Conservation (phyloP, 2,797 vertebrate species). For the Poliocrania exsul region DNA sequence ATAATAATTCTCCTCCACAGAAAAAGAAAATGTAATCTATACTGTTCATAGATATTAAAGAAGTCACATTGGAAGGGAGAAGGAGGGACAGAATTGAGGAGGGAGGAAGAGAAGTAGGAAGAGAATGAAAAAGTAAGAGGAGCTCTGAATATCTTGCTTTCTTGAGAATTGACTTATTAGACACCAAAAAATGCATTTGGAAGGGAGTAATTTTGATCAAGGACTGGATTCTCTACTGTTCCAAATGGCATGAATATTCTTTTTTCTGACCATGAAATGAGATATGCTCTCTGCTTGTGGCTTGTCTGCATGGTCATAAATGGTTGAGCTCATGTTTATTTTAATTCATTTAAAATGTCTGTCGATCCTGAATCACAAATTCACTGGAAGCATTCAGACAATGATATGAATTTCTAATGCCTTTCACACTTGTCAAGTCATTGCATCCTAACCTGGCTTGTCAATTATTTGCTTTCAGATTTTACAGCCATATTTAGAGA, state of each 20-base stretch:
- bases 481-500: conserved; percentile 9
- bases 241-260: background rate
- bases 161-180: background rate
- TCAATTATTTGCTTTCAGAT: background rate
- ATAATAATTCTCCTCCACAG: background rate
- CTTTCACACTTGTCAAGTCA: background rate
- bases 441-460: background rate
- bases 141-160: background rate
- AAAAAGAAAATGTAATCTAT: background rate
- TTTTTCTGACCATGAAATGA: background rate
- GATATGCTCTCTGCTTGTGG: background rate
- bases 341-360: background rate
- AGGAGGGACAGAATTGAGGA: background rate
- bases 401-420: background rate
- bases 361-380: background rate
- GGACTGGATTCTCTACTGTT: background rate
- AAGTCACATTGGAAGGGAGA: background rate
- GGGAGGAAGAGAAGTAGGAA: background rate
- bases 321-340: background rate
- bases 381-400: background rate
- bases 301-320: background rate
- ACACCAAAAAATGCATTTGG: background rate
- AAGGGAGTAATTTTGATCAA: background rate
- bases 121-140: background rate
- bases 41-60: background rate